Base-by-base conservation (phyloP, 2,797 vertebrate genomes). In the Poeciliopsis gracilis region DNA sequence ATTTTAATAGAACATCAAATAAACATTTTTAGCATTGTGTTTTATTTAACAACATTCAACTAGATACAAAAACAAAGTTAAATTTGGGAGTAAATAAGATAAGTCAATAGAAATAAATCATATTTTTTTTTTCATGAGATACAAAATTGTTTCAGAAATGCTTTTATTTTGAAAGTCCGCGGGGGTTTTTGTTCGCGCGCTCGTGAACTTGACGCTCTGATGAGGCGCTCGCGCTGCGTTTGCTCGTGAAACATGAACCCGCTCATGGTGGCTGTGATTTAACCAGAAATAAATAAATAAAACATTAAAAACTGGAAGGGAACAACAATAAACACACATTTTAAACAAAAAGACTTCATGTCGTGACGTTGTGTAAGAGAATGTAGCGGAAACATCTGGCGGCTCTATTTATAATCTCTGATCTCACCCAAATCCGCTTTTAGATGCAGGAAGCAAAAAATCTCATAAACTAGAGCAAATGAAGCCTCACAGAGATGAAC, bases 331-430 rank as follows among this genome's bases (percentile, higher is more conserved):
- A 66, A 76, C 59, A 49, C 12, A 33, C 20, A 66, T 8, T 2
- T 38, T 15, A 15, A 59, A 46, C 9, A 12, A 6, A 36, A 43
- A 15, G 28, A 23, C 9, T 6, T 45, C 16, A 8, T 10, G 10
- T 25, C 1, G 45, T 3, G 13, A 41, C 23, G 51, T 88, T 84
- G 83, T 57, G 71, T 84, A 77, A 88, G 77, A 78, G 72, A 86
- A 71, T 28, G 57, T 33, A 47, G 53, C 15, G 45, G 81, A 79
- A 77, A 90, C 88, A 90, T 91, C 87, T 92, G 90, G 77, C 80
- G 3, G 59, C 5, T 89, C 85, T 88, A 89, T 90, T 92, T 86
- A 86, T 88, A 88, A 84, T 84, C 69, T 46, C 75, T 89, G 90
- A 90, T 61, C 79, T 86, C 88, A 86, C 76, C 74, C 66, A 53